Evolutionary conservation across 1,140 invertebrate genomes (phyloP).

Genomic region (Heliothis virescens): DNA sequence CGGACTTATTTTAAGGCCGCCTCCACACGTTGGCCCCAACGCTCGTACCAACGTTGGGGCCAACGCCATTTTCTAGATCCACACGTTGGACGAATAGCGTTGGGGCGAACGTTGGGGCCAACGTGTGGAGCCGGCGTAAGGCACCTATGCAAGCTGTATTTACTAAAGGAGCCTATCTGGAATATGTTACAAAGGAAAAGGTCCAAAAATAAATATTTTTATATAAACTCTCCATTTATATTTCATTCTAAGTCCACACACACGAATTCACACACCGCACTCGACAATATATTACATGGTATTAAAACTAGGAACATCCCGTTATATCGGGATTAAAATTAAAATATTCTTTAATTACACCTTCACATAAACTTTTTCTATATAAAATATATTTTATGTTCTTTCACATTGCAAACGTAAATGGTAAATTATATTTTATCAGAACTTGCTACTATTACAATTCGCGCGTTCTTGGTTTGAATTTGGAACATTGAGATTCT

Average conservation of each 20-base stretch:
- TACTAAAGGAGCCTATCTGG: constrained; percentile 9
- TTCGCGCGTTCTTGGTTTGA: not conserved
- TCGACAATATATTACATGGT: constrained; percentile 42
- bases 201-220: constrained; percentile 28
- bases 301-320: constrained; percentile 54
- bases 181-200: constrained; percentile 15
- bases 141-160: constrained; percentile 10
- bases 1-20: constrained; percentile 33
- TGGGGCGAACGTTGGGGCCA: too few species aligned
- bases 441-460: not conserved
- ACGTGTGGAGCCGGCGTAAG: too few species aligned
- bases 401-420: constrained; percentile 7
- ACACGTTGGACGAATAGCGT: too few species aligned
- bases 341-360: constrained; percentile 40
- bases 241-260: constrained; percentile 12
- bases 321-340: constrained; percentile 4
- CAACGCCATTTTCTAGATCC: too few species aligned
- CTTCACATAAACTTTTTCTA: constrained; percentile 33
- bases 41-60: too few species aligned
- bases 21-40: too few species aligned
- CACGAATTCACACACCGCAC: constrained; percentile 21
- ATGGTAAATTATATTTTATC: constrained; percentile 7
- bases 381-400: constrained; percentile 34
- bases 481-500: not conserved
- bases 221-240: not conserved